Evolutionary conservation across 2,113 vertebrate genomes (phyloP), one percentile per base, ranked within the genome.

Genomic region (Limanda limanda): DNA sequence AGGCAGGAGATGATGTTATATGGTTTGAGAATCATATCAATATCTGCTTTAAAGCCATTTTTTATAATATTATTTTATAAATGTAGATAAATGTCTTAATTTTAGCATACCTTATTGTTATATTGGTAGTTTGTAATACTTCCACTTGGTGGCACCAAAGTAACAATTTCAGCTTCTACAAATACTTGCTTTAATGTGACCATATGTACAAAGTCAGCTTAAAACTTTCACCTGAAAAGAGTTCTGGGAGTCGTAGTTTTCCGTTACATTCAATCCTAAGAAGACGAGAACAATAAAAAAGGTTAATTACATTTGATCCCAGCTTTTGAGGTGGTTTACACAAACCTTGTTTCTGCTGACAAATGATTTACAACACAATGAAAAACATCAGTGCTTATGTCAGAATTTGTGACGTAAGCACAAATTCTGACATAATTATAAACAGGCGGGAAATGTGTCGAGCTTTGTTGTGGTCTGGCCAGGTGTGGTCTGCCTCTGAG

Each of bases 171-270:
- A 23, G 4, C 40, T 55, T 35, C 3, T 1, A 51, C 27, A 75
- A 23, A 56, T 3, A n/a, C 55, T 25, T 54, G 17, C 27, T 55
- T 67, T 15, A 63, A 63, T 51, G 5, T 65, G 13, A 61, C 21
- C 31, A 31, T 21, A 40, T 42, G 15, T 4, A 21, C 7, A 56
- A 1, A 54, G 51, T 54, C 0, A 42, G 69, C 40, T 78, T 66
- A 54, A 7, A 52, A 21, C 12, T n/a, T 9, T 75, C 93, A 99
- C 97, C 96, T 99, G 97, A 87, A 97, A 97, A 72, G 92, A 93
- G 87, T 96, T 96, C 24, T 94, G 95, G 37, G 90, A 63, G 71
- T 85, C 81, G 24, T 79, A 77, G 80, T 81, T 91, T 60, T 96
- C 92, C 0, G 93, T 86, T 71, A 94, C 95, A 71, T 95, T 96